Evolutionary conservation across 2,797 vertebrate species (phyloP).

Genomic region (Ctenochaetus hawaiiensis): DNA sequence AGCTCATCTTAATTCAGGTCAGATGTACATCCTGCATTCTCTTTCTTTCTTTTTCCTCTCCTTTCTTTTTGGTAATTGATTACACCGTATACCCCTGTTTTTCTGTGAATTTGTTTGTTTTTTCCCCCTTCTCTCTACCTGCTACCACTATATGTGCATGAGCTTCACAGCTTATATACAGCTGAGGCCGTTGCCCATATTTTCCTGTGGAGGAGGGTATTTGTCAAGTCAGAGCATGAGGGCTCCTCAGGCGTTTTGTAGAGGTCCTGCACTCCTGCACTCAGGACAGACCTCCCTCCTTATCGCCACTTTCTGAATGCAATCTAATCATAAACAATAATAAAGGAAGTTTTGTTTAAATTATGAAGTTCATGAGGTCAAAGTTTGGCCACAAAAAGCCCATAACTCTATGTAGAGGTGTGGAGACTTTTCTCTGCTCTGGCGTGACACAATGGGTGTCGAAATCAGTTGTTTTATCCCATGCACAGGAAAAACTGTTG

Average conservation of each 20-base stretch:
- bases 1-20: constrained; percentile 92
- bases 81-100: constrained; percentile 49
- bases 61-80: constrained; percentile 63
- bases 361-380: constrained; percentile 63
- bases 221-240: constrained; percentile 41
- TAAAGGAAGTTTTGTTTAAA: constrained; percentile 67
- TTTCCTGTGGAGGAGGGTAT: constrained; percentile 27
- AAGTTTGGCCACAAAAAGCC: constrained; percentile 44
- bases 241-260: constrained; percentile 46
- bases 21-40: constrained; percentile 88
- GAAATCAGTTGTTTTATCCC: constrained; percentile 46
- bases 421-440: constrained; percentile 29
- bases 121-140: constrained; percentile 31
- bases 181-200: constrained; percentile 10
- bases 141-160: constrained; percentile 18
- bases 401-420: constrained; percentile 36
- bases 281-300: constrained; percentile 52
- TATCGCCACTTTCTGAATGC: constrained; percentile 63
- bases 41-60: constrained; percentile 45
- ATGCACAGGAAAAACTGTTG: constrained; percentile 21
- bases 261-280: constrained; percentile 41
- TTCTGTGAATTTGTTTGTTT: constrained; percentile 41
- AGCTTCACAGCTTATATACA: constrained; percentile 1
- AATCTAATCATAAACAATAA: constrained; percentile 78
- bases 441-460: constrained; percentile 40